phyloP scores from a whole-genome alignment of 2,113 vertebrate genomes.

The Xenopus tropicalis region UCB_Xtro_10.0 CM004447.2:18047001-18047500 shows the following conservation, averaged over 20 bases:
- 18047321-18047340: constrained; percentile 24
- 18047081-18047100: constrained; percentile 1
- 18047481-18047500: no score
- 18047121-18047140: constrained; percentile 4
- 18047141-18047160: neutral
- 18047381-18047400: constrained; percentile 20
- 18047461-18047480: no score
- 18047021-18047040: constrained; percentile 16
- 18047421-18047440: constrained; percentile 24
- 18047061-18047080: constrained; percentile 12
- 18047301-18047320: neutral
- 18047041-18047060: neutral
- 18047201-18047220: neutral
- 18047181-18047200: neutral
- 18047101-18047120: neutral
- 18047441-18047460: neutral
- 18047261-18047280: constrained; percentile 13
- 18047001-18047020: constrained; percentile 14
- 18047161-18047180: neutral
- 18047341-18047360: constrained; percentile 25
- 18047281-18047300: constrained; percentile 6
- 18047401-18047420: neutral
- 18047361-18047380: constrained; percentile 31
- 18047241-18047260: neutral
- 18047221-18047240: neutral